phyloP scores from a whole-genome alignment of 2,888 invertebrate genomes.

The Sisyra terminalis region DNA sequence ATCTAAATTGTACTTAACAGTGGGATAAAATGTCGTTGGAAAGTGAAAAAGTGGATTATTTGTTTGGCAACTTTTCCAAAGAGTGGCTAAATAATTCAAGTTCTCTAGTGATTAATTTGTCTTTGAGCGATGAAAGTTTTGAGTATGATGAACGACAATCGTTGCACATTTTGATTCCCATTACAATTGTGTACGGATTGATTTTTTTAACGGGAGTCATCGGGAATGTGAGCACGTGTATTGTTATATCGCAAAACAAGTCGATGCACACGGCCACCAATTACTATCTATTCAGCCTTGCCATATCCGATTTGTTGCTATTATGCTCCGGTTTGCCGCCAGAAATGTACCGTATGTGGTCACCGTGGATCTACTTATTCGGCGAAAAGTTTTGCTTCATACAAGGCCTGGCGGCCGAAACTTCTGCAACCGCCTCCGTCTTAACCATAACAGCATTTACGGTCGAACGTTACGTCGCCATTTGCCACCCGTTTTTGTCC shows the following conservation, averaged over 20 bases:
- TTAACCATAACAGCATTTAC: constrained; percentile 73
- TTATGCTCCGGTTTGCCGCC: constrained; percentile 65
- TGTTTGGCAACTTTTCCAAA: too few relatives aligned
- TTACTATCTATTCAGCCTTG: constrained; percentile 70
- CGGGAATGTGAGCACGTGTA: constrained; percentile 70
- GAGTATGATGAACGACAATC: constrained; percentile 25
- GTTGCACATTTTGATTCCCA: constrained; percentile 47
- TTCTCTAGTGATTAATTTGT: too few relatives aligned
- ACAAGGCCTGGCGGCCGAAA: constrained; percentile 62
- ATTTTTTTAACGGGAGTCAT: constrained; percentile 66
- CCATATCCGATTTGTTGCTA: constrained; percentile 68
- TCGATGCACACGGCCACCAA: constrained; percentile 74
- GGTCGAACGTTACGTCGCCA: constrained; percentile 44
- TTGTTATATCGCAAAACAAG: constrained; percentile 72
- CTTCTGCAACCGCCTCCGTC: constrained; percentile 61
- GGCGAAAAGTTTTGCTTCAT: constrained; percentile 64
- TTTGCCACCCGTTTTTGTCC: constrained; percentile 48
- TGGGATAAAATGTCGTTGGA: too few relatives aligned
- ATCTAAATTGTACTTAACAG: too few relatives aligned
- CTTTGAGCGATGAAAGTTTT: too few relatives aligned
- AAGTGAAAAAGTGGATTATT: too few relatives aligned
- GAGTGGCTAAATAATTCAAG: too few relatives aligned
- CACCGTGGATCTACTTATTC: constrained; percentile 58
- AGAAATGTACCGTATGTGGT: constrained; percentile 67
- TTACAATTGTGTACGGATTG: constrained; percentile 53